Evolutionary conservation across 2,888 invertebrate genomes (phyloP).

Genomic region (Brachypterus glaber): DNA sequence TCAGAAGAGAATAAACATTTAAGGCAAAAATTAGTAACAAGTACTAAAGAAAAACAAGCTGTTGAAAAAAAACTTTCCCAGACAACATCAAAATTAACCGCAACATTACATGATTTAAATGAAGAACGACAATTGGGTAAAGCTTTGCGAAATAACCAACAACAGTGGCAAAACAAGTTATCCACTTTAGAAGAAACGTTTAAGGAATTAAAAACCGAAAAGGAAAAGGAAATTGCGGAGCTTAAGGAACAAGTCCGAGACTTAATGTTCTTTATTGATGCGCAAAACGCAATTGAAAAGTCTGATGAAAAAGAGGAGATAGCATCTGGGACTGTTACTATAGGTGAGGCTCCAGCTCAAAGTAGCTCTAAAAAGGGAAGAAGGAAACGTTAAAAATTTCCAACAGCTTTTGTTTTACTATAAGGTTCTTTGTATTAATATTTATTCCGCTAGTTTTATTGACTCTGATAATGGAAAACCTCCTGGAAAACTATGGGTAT

Average conservation of each 20-base stretch:
- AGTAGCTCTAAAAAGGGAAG: constrained; percentile 21
- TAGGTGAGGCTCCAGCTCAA: constrained; percentile 37
- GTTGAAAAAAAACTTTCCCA: constrained; percentile 63
- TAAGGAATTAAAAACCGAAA: constrained; percentile 40
- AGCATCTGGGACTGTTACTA: constrained; percentile 51
- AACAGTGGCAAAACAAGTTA: constrained; percentile 59
- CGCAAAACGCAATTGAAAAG: constrained; percentile 53
- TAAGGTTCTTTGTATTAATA: too few relatives aligned
- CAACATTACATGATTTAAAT: constrained; percentile 59
- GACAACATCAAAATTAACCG: constrained; percentile 52
- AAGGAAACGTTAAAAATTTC: constrained; percentile 10
- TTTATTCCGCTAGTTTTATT: too few relatives aligned
- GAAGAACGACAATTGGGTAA: constrained; percentile 82
- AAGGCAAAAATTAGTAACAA: constrained; percentile 42
- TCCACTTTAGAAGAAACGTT: constrained; percentile 45
- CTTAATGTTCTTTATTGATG: constrained; percentile 94
- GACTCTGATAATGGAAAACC: too few relatives aligned
- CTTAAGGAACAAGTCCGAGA: constrained; percentile 89
- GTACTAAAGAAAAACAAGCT: constrained; percentile 56
- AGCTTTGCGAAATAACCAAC: constrained; percentile 66
- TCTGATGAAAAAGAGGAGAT: constrained; percentile 50
- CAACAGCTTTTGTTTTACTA: too few relatives aligned
- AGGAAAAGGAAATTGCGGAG: constrained; percentile 62
- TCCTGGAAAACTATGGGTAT: too few relatives aligned
- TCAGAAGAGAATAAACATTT: constrained; percentile 44